Base-by-base conservation (phyloP, 2,797 vertebrate genomes). In the Tympanoctomys barrerae region DNA sequence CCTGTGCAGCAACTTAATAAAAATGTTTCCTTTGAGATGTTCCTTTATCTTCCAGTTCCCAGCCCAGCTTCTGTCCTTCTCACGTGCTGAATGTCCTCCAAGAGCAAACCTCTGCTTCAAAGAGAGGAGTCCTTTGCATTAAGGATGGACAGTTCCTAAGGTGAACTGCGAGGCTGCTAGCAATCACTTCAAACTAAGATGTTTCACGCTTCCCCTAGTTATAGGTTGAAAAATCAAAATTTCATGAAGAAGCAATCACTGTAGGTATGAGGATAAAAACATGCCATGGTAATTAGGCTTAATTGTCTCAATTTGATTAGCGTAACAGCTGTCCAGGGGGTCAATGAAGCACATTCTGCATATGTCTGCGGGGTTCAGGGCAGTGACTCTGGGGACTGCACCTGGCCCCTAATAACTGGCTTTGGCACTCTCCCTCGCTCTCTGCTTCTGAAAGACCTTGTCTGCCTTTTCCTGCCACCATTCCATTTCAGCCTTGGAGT, bases 41-140 rank as follows among this genome's bases (percentile, higher is more conserved):
- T 80, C 91, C 92, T 96, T 93, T 91, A 94, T 97, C 87, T 95
- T 92, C 87, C 42, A 88, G 80, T 95, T 93, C 83, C 57, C 61
- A 90, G 70, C 94, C 24, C 33, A 80, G 86, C 90, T 92, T 88
- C 87, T 1, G 1, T 95, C 94, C 87, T 96, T 89, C 49, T 73
- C 49, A 79, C 71, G 77, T 46, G 24, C 68, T 68, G 66, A 95
- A 62, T 89, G 68, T 87, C 83, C 59, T 31, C 46, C 87, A 91
- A 94, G 71, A 91, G 59, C 70, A 83, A 96, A 61, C 16, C 59
- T 52, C 36, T 77, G 8, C 87, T 97, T 95, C 96, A 97, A 96
- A 97, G 71, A 26, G 36, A 89, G 24, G 46, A 93, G 54, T 64
- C 42, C 87, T 66, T 89, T n/a, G 54, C 64, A 9, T 84, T 68